phyloP scores from a whole-genome alignment of 2,113 vertebrate species.

The Gadus macrocephalus region DNA sequence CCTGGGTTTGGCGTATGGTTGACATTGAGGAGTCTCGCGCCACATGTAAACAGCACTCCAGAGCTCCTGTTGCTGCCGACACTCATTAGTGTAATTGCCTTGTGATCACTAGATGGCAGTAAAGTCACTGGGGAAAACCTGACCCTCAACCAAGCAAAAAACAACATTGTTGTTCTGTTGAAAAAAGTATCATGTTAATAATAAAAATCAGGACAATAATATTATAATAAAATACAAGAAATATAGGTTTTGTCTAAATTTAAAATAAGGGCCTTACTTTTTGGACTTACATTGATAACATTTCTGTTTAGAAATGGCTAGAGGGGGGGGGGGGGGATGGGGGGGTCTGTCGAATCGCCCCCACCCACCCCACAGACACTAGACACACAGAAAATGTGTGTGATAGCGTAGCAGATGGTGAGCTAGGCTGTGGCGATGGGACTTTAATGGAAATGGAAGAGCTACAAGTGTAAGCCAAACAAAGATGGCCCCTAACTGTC shows the following conservation, averaged over 20 bases:
- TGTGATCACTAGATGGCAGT: constrained; percentile 67
- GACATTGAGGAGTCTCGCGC: no score
- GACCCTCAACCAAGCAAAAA: constrained; percentile 12
- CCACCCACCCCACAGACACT: constrained; percentile 21
- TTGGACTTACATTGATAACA: no score
- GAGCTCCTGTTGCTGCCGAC: constrained; percentile 29
- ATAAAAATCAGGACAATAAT: background rate
- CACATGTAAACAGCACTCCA: no score
- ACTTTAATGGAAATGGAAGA: constrained; percentile 52
- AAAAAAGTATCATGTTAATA: background rate
- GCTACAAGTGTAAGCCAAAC: constrained; percentile 36
- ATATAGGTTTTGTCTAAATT: no score
- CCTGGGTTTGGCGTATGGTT: no score
- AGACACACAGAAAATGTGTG: constrained; percentile 22
- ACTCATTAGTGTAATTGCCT: constrained; percentile 13
- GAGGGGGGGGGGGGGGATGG: no score
- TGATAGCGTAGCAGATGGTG: constrained; percentile 60
- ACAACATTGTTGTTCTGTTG: background rate
- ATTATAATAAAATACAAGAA: no score
- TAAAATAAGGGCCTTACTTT: no score
- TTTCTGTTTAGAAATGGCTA: no score
- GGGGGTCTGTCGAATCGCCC: no score
- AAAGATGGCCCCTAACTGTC: constrained; percentile 47
- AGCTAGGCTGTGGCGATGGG: constrained; percentile 46
- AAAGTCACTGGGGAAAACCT: constrained; percentile 44